A percentile compares a stretch with the other conserved stretches of the same genome.
Evolutionary conservation across 2,797 vertebrate genomes (phyloP).

Genomic region (Scyliorhinus canicula): DNA sequence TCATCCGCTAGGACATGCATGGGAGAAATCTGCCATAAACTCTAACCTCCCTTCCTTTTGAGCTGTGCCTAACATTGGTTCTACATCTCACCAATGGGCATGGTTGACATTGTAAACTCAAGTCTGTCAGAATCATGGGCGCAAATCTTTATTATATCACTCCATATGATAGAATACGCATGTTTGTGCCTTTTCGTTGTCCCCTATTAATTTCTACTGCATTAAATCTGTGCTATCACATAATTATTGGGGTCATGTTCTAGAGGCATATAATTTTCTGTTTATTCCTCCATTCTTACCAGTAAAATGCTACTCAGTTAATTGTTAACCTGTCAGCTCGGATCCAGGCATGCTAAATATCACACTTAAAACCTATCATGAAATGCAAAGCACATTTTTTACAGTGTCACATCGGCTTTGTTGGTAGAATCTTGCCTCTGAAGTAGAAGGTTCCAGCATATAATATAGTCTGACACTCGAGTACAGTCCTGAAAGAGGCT

Average conservation of each 20-base stretch:
- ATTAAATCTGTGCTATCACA: not conserved
- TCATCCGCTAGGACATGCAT: not conserved
- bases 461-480: not conserved
- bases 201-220: not conserved
- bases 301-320: conserved; percentile 8
- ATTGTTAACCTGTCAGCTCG: not conserved
- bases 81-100: not conserved
- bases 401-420: not conserved
- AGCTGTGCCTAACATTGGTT: not conserved
- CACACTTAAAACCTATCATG: not conserved
- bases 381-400: not conserved
- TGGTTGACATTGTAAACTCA: not conserved
- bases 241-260: not conserved
- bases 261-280: not conserved
- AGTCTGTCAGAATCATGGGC: not conserved
- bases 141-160: not conserved
- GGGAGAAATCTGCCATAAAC: not conserved
- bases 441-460: not conserved
- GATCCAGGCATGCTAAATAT: not conserved
- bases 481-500: not conserved
- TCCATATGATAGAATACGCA: not conserved
- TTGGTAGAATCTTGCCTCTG: not conserved
- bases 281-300: not conserved
- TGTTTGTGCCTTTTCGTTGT: not conserved
- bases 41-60: not conserved